Evolutionary conservation across 2,113 vertebrate genomes (phyloP), one percentile per base, ranked within the genome.

Genomic region (Machaerirhynchus nigripectus): DNA sequence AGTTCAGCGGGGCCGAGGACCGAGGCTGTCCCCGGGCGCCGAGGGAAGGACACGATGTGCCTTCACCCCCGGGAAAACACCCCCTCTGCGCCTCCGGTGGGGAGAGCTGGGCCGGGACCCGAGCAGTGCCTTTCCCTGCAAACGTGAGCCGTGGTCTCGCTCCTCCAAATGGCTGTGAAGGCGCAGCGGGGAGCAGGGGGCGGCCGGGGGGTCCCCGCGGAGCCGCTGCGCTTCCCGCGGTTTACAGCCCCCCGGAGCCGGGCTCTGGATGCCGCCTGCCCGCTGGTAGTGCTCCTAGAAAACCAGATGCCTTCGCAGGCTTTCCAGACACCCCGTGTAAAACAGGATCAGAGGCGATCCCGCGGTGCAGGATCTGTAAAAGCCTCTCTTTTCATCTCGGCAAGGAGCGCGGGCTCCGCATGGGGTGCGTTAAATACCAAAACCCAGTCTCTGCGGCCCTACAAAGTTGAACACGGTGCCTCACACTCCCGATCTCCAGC

Each of bases 1-100:
- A 98, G 98, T 98, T 98, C 98, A 98, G 94, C 57, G 93, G 92
- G 95, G 94, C 78, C 69, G 57, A 90, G 92, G 71, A 97, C 91
- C 79, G 69, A 73, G 88, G 85, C 89, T 75, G 77, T 83, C 81
- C 79, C 27, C 23, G 39, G 77, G 82, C 57, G 49, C 59, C 44
- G 59, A 63, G 78, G 46, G 64, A 39, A 90, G 55, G 87, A 53
- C 59, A 23, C 63, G 84, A 55, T 87, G 93, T 81, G 68, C 75
- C 61, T 24, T 27, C 49, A 65, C 53, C 76, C 83, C 76, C 47
- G 6, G 52, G 31, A 44, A 33, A 52, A 24, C 30, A 30, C 4
- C 33, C 74, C 39, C 47, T 28, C 42, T 79, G 64, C 70, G 57
- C 23, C 84, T 15, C 40, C 47, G 15, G 5, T 22, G 16, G 92